Base-by-base conservation (phyloP, 2,113 vertebrate species). In the Chrysemys picta region DNA sequence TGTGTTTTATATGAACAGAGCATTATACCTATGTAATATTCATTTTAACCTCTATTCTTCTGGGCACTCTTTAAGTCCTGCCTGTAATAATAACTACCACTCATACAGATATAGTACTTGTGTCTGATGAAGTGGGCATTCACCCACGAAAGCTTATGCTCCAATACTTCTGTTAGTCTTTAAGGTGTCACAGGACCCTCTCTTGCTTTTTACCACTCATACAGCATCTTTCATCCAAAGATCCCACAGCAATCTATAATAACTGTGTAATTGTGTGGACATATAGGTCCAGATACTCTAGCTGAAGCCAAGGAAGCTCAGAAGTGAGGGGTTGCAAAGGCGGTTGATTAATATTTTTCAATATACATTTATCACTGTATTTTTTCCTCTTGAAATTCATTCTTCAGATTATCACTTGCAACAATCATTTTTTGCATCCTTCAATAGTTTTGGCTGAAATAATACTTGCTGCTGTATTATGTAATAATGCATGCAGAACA, bases 371-470 rank as follows among this genome's bases (percentile, higher is more conserved):
- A 53, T 88, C 45, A 19, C 8, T 47, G 24, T 72, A 35, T 6
- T 88, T 95, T 92, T 89, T 59, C 31, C 87, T 7, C 14, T 0
- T 29, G 45, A 8, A 10, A 78, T 21, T 5, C 49, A 56, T 17
- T 62, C 7, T 90, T 89, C 75, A 86, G 50, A 57, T 82, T 49
- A 92, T 76, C 59, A 80, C 62, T 93, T 57, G 25, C 87, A 94
- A 38, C 21, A 79, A 93, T 89, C 95, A 88, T 89, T 96, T 96
- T 94, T 96, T 65, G 14, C 84, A 84, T 85, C 85, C 65, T 94
- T 89, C 80, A 95, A 89, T 85, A 95, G 76, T 27, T 69, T 72
- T 79, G 27, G 62, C 22, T 97, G 91, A 97, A 97, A 92, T 91
- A 97, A 87, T 93, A 92, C 83, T 91, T 90, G 84, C 89, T 95